Evolutionary conservation across 2,113 vertebrate genomes (phyloP), one percentile per base, ranked within the genome.

Genomic region (Pundamilia nyererei): DNA sequence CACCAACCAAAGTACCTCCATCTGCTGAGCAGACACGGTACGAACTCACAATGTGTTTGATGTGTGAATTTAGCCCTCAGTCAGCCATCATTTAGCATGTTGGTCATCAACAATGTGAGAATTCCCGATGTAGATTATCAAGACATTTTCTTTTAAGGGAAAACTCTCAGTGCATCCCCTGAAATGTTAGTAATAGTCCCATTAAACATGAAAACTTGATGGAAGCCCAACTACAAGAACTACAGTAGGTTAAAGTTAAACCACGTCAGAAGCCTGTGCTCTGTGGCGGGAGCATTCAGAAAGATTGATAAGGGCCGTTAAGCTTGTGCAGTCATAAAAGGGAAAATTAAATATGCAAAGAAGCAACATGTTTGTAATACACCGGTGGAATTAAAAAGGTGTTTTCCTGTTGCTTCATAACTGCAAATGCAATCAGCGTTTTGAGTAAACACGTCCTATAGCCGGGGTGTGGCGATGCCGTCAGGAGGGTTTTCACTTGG

Each of bases 391-490:
- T 29, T 11, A 75, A 19, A 75, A 72, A 17, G 40, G 14, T 15
- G 68, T 45, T 29, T 72, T 72, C 40, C 40, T 72, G 33, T 21
- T 12, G 19, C n/a, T 26, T 47, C 21, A 42, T 47, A 75, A 26
- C 68, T 45, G 68, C 68, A 72, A 72, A 45, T 45, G 13, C 13
- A 42, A 45, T 72, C 38, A 26, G 9, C 6, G 29, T 6, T 19
- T 60, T 19, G 0, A 19, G 58, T 6, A n/a, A 35, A 35, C 31
- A n/a, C 6, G 6, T 19, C 6, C 4, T 2, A 1, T 6, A 83
- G 17, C 7, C 1, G 5, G 12, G 17, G 15, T 9, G 2, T 15
- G 38, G 60, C 2, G 14, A 40, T 3, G 15, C 13, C 4, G 1
- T 40, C 21, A 13, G 19, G 45, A 4, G 10, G 6, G 0, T 55